Percentiles rank a stretch among this genome's conserved stretches.
phyloP scores from a whole-genome alignment of 1,140 invertebrate genomes.

The Samia ricini region DNA sequence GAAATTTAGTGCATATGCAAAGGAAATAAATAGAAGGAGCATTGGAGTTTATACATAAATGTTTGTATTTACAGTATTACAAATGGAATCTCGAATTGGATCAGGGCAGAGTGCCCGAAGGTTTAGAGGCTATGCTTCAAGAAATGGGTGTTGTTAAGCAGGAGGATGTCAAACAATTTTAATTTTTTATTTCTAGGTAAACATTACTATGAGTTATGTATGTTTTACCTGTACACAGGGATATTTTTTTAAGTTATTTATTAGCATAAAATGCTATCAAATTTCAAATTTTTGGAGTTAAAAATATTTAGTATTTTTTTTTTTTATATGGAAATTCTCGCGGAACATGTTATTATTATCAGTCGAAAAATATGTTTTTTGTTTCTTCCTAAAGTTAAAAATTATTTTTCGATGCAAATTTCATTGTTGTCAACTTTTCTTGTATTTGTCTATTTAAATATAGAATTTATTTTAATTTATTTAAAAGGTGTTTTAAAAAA shows the following conservation, averaged over 20 bases:
- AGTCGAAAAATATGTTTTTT: too few species aligned
- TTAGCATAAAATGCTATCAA: background rate
- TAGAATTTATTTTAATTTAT: too few species aligned
- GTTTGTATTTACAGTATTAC: constrained; percentile 80
- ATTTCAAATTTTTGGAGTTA: background rate
- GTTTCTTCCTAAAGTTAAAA: too few species aligned
- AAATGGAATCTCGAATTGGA: constrained; percentile 89
- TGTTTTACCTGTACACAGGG: background rate
- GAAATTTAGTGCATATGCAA: too few species aligned
- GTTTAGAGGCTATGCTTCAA: constrained; percentile 85
- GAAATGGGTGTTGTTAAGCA: constrained; percentile 78
- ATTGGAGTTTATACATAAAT: background rate
- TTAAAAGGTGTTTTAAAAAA: too few species aligned
- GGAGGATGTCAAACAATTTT: constrained; percentile 53
- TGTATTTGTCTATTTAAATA: too few species aligned
- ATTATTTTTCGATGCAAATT: too few species aligned
- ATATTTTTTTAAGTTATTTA: background rate
- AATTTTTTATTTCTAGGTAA: constrained; percentile 4
- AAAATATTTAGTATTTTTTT: too few species aligned
- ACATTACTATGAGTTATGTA: background rate
- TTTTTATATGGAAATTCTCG: too few species aligned
- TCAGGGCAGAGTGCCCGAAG: constrained; percentile 87
- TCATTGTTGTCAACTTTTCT: too few species aligned
- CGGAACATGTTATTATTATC: too few species aligned
- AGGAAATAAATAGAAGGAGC: too few species aligned